A percentile compares a stretch with the other conserved stretches of the same genome.
These are phyloP conservation scores for Loriculus beryllinus DNA, from an alignment of 2,797 vertebrate genomes.

Conservation along the genomic window DNA sequence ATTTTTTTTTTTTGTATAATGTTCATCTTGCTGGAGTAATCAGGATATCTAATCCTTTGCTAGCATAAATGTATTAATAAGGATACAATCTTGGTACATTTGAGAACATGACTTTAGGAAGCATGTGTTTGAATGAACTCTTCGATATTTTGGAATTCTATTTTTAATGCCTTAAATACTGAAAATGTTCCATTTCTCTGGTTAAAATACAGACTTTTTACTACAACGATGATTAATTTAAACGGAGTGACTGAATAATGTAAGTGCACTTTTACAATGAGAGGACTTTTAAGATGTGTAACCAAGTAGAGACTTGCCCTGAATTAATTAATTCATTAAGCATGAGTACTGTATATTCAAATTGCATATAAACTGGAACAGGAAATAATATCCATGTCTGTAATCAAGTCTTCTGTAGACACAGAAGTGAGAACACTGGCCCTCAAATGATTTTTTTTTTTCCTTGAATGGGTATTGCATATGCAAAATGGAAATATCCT, in stretches of 20 bases:
- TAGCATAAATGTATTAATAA: constrained; percentile 58
- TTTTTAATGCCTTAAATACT: not conserved
- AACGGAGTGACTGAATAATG: constrained; percentile 23
- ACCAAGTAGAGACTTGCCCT: constrained; percentile 46
- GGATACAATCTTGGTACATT: not conserved
- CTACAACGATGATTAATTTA: constrained; percentile 18
- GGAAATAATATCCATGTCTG: constrained; percentile 41
- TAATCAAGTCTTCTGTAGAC: constrained; percentile 28
- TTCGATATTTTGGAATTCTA: not conserved
- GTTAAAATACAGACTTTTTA: not conserved
- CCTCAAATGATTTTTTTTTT: not conserved
- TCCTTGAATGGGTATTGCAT: not conserved
- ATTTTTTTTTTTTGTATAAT: constrained; percentile 39
- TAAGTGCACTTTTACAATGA: not conserved
- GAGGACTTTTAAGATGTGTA: constrained; percentile 4
- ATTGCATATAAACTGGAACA: constrained; percentile 57
- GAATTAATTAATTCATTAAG: constrained; percentile 68
- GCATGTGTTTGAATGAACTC: not conserved
- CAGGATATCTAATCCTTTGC: constrained; percentile 48
- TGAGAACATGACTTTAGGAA: constrained; percentile 16
- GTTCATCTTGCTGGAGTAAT: constrained; percentile 46
- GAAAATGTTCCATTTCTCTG: not conserved
- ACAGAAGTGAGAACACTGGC: not conserved
- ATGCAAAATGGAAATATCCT: not conserved
- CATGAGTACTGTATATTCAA: constrained; percentile 60